Percentiles rank a stretch among this genome's conserved stretches.
These are phyloP conservation scores for Xyrauchen texanus DNA, from an alignment of 2,113 vertebrate genomes.

Conservation along the genomic window DNA sequence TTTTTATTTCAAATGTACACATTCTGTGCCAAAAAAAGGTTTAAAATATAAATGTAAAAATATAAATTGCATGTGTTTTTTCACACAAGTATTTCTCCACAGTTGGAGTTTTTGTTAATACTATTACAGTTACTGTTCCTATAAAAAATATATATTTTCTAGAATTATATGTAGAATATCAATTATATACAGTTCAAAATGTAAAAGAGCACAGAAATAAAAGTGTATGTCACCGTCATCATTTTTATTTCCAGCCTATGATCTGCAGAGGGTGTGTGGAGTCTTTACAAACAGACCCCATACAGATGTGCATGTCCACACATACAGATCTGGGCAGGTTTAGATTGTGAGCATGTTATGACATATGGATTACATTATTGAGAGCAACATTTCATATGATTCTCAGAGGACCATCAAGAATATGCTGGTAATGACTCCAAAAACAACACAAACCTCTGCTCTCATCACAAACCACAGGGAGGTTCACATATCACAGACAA, in stretches of 20 bases:
- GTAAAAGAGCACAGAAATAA: not conserved
- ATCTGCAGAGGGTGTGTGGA: not conserved
- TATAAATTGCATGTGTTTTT: too few species aligned
- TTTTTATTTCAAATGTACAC: too few species aligned
- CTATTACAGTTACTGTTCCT: too few species aligned
- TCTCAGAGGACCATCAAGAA: constrained; percentile 44
- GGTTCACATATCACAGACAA: constrained; percentile 31
- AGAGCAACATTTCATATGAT: constrained; percentile 35
- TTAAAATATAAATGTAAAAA: too few species aligned
- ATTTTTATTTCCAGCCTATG: constrained; percentile 14
- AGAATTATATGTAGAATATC: too few species aligned
- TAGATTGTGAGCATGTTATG: constrained; percentile 31
- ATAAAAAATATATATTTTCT: too few species aligned
- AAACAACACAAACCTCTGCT: constrained; percentile 36
- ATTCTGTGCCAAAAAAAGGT: too few species aligned
- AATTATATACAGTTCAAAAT: not conserved
- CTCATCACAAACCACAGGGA: constrained; percentile 39
- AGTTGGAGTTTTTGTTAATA: too few species aligned
- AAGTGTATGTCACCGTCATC: not conserved
- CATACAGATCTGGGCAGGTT: constrained; percentile 31
- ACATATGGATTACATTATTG: constrained; percentile 44
- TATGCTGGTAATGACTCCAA: constrained; percentile 45
- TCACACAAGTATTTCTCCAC: too few species aligned
- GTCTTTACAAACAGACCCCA: constrained; percentile 20
- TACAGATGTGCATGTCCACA: constrained; percentile 33